Base-by-base conservation (phyloP, 2,888 invertebrate genomes). In the Heliconius sara region DNA sequence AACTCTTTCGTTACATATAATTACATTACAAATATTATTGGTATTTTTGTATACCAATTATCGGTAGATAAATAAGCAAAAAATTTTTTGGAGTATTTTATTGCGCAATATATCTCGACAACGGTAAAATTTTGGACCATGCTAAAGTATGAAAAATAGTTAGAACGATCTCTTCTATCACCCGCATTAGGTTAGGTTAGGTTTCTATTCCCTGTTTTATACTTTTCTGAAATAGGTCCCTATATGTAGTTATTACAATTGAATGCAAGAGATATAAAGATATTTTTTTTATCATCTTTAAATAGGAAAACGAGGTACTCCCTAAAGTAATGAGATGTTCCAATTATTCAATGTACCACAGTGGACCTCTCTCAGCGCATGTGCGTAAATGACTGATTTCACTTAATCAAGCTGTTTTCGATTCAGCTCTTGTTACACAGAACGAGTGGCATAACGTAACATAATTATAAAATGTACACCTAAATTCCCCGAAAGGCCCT, bases 401-500 rank as follows among this genome's bases (percentile, higher is more conserved):
- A 57, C 39, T 60, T 60, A 39, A 73, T 34, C 73, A 73, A 73
- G n/a, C 60, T 65, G n/a, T 30, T 77, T 77, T 72, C 71, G 65
- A 77, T 72, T 78, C 72, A 73, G 39, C 66, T 66, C 57, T 66
- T 25, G 72, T 78, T 52, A 66, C 65, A 71, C 30, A 43, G 34
- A 72, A 34, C 72, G 72, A 72, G 72, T 63, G 77, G 63, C 68
- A 22, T 65, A 71, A 39, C 75, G 72, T 78, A 52, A 60, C 43
- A 39, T 74, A 78, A 78, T 78, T 79, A 75, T 79, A 68, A 75
- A 75, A 74, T 79, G 30, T 79, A 74, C 22, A 34, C 74, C 74
- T 68, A 79, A 74, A 68, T 67, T 74, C 78, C 78, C 74, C 78
- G 34, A 79, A 79, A 68, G 68, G 67, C 78, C 68, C 74, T 66